Percentiles rank a stretch among this genome's conserved stretches.
These are phyloP conservation scores for Portunus trituberculatus DNA, from an alignment of 1,140 invertebrate species.

Conservation along the genomic window DNA sequence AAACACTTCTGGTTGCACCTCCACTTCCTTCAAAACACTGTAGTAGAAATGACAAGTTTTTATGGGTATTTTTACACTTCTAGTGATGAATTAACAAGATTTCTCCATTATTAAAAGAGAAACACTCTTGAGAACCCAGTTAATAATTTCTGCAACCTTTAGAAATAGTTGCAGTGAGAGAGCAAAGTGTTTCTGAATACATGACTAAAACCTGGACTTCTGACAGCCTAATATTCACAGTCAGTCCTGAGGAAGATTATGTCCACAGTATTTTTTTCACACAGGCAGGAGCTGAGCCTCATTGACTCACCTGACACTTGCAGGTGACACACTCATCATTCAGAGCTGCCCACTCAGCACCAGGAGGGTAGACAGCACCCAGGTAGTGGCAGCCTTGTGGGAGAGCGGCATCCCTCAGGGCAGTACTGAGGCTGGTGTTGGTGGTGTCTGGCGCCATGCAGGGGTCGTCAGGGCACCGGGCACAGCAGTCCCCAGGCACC, in stretches of 20 bases:
- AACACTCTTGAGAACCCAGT: too few relatives aligned
- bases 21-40: too few relatives aligned
- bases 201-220: neutral
- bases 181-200: too few relatives aligned
- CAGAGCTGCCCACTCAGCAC: constrained; percentile 84
- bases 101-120: too few relatives aligned
- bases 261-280: neutral
- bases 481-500: constrained; percentile 86
- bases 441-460: constrained; percentile 77
- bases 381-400: constrained; percentile 84
- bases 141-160: too few relatives aligned
- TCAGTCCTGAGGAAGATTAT: neutral
- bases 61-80: too few relatives aligned
- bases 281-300: neutral
- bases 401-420: neutral
- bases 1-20: too few relatives aligned
- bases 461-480: constrained; percentile 86
- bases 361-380: constrained; percentile 84
- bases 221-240: neutral
- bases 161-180: too few relatives aligned
- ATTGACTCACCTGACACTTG: constrained; percentile 88
- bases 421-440: constrained; percentile 77
- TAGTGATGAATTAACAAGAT: too few relatives aligned
- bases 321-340: constrained; percentile 87
- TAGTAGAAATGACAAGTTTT: too few relatives aligned